Evolutionary conservation across 2,113 vertebrate species (phyloP).

Genomic region (Aptenodytes patagonicus): DNA sequence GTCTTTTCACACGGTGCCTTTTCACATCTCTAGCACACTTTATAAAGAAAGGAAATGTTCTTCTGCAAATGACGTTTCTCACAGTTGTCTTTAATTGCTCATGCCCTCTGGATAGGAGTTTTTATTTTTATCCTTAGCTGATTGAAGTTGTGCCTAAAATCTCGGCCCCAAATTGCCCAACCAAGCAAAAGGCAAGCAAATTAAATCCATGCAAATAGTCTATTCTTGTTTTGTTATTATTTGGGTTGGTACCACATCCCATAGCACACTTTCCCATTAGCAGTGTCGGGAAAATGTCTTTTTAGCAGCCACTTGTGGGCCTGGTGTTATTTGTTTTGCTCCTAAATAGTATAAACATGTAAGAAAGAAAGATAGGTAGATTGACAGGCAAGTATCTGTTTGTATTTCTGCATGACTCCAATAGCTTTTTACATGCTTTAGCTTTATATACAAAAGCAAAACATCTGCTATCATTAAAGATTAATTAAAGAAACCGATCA

Average conservation of each 20-base stretch:
- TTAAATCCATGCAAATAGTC: neutral
- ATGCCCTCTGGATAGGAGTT: constrained; percentile 24
- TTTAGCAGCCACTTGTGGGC: neutral
- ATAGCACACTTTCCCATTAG: neutral
- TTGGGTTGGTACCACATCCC: constrained; percentile 9
- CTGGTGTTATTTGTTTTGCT: neutral
- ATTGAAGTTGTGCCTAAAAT: constrained; percentile 39
- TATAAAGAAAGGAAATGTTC: neutral
- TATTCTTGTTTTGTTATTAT: neutral
- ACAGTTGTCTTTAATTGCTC: constrained; percentile 10
- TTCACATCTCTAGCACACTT: neutral
- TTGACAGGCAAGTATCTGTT: neutral
- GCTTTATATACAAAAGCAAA: neutral
- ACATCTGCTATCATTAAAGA: neutral
- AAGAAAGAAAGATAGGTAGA: neutral
- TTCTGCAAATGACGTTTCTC: neutral
- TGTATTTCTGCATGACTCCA: neutral
- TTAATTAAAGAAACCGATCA: neutral
- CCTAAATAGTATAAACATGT: neutral
- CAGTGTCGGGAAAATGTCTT: neutral
- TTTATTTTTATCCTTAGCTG: constrained; percentile 10
- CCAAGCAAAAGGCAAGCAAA: neutral
- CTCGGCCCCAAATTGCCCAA: neutral
- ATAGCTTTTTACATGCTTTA: neutral
- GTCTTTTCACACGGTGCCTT: neutral